Evolutionary conservation across 2,113 vertebrate genomes (phyloP).

Genomic region (Cygnus buccinator): DNA sequence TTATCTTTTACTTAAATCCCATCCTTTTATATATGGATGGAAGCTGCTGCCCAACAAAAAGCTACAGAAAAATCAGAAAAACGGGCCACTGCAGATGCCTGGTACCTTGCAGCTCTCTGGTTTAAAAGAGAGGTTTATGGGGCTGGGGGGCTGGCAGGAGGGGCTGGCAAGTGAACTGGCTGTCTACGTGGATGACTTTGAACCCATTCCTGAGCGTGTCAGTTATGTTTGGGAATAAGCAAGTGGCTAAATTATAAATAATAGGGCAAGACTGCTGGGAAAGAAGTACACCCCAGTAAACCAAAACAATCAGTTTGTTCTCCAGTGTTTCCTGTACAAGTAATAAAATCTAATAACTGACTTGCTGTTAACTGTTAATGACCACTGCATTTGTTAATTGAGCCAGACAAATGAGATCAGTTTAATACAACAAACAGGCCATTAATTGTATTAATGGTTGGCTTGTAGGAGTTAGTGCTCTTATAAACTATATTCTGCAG

Average conservation of each 20-base stretch:
- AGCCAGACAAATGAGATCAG: conserved; percentile 64
- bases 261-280: conserved; percentile 24
- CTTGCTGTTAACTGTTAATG: conserved; percentile 69
- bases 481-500: conserved; percentile 63
- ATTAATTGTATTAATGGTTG: conserved; percentile 64
- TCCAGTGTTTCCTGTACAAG: conserved; percentile 55
- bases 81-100: not conserved
- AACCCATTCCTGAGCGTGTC: not conserved
- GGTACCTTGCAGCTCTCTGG: not conserved
- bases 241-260: conserved; percentile 51
- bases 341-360: conserved; percentile 64
- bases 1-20: not conserved
- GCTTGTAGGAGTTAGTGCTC: conserved; percentile 58
- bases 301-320: conserved; percentile 53
- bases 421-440: conserved; percentile 61
- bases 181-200: not conserved
- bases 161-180: not conserved
- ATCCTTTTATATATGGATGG: not conserved
- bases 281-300: conserved; percentile 45
- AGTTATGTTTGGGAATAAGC: not conserved
- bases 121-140: not conserved
- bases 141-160: not conserved
- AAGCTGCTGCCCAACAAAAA: not conserved
- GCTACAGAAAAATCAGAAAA: not conserved
- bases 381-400: conserved; percentile 68